These are phyloP conservation scores for Pangasius macronema DNA, from an alignment of 2,797 vertebrate species.

Conservation along the genomic window DNA sequence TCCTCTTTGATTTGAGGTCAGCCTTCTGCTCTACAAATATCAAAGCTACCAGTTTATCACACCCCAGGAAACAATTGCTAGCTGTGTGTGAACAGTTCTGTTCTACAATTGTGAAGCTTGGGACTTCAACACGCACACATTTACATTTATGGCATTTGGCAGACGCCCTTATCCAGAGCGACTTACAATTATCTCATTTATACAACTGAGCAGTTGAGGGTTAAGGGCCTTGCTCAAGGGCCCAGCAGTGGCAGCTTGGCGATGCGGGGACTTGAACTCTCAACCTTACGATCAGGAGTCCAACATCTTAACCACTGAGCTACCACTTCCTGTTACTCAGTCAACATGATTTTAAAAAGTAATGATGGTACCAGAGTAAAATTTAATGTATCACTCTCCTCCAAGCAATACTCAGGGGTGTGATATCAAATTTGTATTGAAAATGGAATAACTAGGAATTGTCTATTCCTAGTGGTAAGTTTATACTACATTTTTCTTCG, in stretches of 20 bases:
- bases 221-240: too few species aligned
- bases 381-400: background rate
- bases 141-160: too few species aligned
- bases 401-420: background rate
- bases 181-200: too few species aligned
- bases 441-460: background rate
- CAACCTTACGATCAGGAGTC: too few species aligned
- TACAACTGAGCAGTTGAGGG: too few species aligned
- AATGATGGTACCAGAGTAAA: background rate
- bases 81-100: background rate
- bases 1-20: slow-evolving; percentile 1
- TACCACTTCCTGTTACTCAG: background rate
- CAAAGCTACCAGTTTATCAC: slow-evolving; percentile 13
- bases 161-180: too few species aligned
- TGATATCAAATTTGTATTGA: background rate
- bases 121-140: background rate
- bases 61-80: background rate
- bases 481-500: background rate
- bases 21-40: slow-evolving; percentile 10
- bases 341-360: background rate
- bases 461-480: background rate
- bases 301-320: too few species aligned
- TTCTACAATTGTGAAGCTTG: background rate
- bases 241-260: too few species aligned
- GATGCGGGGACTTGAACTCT: too few species aligned